Base-by-base conservation (phyloP, 1,140 invertebrate species). In the Argopecten irradians region DNA sequence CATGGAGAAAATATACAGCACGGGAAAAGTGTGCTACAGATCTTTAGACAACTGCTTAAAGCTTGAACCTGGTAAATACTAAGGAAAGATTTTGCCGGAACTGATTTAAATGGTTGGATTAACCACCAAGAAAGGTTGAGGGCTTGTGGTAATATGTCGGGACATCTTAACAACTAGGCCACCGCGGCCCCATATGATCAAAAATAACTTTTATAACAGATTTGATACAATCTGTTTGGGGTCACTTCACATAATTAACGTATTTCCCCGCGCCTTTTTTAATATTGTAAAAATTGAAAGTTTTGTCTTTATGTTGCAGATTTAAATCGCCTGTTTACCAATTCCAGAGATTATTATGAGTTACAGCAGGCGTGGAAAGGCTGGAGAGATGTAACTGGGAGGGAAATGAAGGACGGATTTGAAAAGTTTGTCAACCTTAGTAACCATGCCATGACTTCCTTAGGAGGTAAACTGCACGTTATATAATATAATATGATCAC, bases 391-490 rank as follows among this genome's bases (percentile, higher is more conserved):
- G 96, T 95, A 1, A 95, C 96, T 19, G 98, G 98, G 1, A 97
- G 97, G 22, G 97, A 97, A 36, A 96, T 98, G 91, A 97, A 97
- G 93, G 96, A 97, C 86, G 96, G 97, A 87, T 98, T 97, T 91
- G 96, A 97, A 94, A 96, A 97, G 96, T 98, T 98, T 92, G 96
- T 98, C 0, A 96, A 97, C 90, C 95, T 98, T n/a, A 97, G 97
- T 0, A 98, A 98, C 95, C 96, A 97, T 95, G 98, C 97, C 0
- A 97, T 98, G 5, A 96, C 96, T 91, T 95, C 97, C 35, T 98
- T 98, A 93, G 98, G 98, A 22, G 34, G 88, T 86, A 55, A 86
- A n/a, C 1, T n/a, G n/a, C n/a, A 84, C n/a, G 34, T 19, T 28
- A n/a, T 19, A n/a, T n/a, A n/a, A 84, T 34, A 7, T 33, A 84